Conservation (phyloP, 2,113 vertebrate species). For the Paramisgurnus dabryanus region DNA sequence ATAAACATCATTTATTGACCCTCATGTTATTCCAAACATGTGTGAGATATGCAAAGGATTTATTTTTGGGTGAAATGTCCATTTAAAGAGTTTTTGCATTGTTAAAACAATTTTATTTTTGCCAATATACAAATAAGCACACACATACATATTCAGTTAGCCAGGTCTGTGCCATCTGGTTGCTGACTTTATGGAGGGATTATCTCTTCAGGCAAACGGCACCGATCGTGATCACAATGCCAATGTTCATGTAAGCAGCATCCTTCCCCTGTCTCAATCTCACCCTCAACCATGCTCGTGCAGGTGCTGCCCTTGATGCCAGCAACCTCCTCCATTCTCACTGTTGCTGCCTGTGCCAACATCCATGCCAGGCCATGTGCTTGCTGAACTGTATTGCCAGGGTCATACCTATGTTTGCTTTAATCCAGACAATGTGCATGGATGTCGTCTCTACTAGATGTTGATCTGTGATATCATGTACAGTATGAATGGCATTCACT, state of each 20-base stretch:
- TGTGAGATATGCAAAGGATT: too few relatives aligned
- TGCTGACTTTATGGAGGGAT: constrained; percentile 43
- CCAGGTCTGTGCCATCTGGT: constrained; percentile 42
- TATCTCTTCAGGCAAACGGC: constrained; percentile 25
- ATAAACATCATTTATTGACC: too few relatives aligned
- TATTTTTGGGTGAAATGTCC: too few relatives aligned
- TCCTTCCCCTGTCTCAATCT: constrained; percentile 23
- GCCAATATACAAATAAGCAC: background rate
- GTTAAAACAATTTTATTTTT: background rate
- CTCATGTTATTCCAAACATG: too few relatives aligned
- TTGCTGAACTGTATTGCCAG: background rate
- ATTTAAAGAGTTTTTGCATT: too few relatives aligned
- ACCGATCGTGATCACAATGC: background rate
- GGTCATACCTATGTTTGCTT: constrained; percentile 5
- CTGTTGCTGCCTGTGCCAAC: constrained; percentile 14
- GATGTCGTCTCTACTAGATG: background rate
- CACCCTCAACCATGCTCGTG: background rate
- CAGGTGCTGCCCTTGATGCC: background rate
- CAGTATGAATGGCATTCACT: background rate
- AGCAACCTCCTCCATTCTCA: constrained; percentile 4
- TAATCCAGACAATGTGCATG: constrained; percentile 4
- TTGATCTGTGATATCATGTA: constrained; percentile 32
- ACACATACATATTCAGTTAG: constrained; percentile 2
- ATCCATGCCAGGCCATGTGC: constrained; percentile 14
- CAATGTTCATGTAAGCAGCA: constrained; percentile 13